A percentile compares a stretch with the other conserved stretches of the same genome.
phyloP scores from a whole-genome alignment of 2,797 vertebrate genomes.

The Myotis planiceps region DNA sequence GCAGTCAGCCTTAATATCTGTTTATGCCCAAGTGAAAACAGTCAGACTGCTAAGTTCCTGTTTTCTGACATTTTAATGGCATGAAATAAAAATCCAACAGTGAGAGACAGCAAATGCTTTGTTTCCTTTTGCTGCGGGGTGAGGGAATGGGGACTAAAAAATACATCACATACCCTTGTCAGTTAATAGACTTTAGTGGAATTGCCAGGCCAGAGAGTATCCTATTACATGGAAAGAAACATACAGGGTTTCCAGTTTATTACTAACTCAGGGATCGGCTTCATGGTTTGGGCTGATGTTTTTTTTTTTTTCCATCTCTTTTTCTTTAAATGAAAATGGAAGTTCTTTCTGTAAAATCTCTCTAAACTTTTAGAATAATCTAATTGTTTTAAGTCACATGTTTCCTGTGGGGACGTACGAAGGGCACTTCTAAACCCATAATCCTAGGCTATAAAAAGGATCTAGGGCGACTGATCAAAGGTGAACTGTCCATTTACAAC shows the following conservation, averaged over 20 bases:
- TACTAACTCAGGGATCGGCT: neutral
- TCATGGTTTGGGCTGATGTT: constrained; percentile 1
- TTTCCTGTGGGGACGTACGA: neutral
- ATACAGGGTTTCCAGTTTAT: constrained; percentile 39
- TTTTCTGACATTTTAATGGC: constrained; percentile 50
- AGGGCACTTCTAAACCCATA: constrained; percentile 60
- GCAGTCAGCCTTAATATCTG: constrained; percentile 14
- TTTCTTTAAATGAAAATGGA: constrained; percentile 50
- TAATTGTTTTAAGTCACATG: constrained; percentile 57
- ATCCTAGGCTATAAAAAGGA: constrained; percentile 56
- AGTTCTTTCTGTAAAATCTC: constrained; percentile 29
- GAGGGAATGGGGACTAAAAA: constrained; percentile 5
- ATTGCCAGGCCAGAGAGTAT: neutral
- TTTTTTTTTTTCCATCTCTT: neutral
- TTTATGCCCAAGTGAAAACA: constrained; percentile 32
- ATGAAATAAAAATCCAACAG: constrained; percentile 59
- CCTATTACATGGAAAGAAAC: constrained; percentile 4
- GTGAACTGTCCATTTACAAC: constrained; percentile 63
- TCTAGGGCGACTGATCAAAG: constrained; percentile 69
- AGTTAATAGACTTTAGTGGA: constrained; percentile 37
- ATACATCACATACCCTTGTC: neutral
- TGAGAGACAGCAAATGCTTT: constrained; percentile 33
- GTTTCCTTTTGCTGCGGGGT: constrained; percentile 8
- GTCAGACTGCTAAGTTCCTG: neutral
- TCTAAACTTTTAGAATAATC: constrained; percentile 52